Conservation (phyloP, 2,888 invertebrate genomes). For the Listrodromus nycthemerus region DNA sequence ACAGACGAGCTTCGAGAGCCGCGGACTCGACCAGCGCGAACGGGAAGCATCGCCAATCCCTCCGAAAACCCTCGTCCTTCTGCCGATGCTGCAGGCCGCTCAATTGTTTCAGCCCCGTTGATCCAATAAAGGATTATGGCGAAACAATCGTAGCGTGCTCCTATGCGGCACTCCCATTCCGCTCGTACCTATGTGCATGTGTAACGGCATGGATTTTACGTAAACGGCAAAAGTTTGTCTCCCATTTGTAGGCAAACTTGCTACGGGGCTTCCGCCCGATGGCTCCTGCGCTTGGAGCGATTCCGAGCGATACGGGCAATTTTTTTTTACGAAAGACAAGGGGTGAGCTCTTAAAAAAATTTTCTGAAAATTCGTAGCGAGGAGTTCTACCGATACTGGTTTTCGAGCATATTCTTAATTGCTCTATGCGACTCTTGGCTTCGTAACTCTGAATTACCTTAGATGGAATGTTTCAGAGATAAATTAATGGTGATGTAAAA, state of each 20-base stretch:
- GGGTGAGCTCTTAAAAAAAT: too few relatives aligned
- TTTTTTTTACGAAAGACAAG: not conserved
- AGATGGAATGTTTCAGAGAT: not conserved
- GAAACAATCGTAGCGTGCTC: slow-evolving; percentile 82
- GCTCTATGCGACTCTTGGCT: too few relatives aligned
- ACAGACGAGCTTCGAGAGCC: slow-evolving; percentile 27
- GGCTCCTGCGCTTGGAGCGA: not conserved
- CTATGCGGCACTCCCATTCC: slow-evolving; percentile 45
- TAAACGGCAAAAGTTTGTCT: slow-evolving; percentile 66
- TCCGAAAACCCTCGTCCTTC: slow-evolving; percentile 37
- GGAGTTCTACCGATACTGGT: too few relatives aligned
- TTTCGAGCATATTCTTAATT: too few relatives aligned
- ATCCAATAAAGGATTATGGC: slow-evolving; percentile 84
- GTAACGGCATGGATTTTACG: slow-evolving; percentile 69
- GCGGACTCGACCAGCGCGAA: slow-evolving; percentile 19
- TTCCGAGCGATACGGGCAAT: too few relatives aligned
- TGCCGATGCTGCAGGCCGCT: slow-evolving; percentile 74
- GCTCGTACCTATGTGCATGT: not conserved
- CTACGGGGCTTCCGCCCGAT: not conserved
- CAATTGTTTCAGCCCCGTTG: slow-evolving; percentile 84
- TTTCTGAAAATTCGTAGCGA: too few relatives aligned
- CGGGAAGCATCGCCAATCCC: slow-evolving; percentile 18
- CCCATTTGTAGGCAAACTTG: slow-evolving; percentile 20
- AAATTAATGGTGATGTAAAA: slow-evolving; percentile 1
- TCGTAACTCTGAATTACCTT: not conserved